These are phyloP conservation scores for Entomyzon cyanotis DNA, from an alignment of 2,113 vertebrate species.

Conservation along the genomic window DNA sequence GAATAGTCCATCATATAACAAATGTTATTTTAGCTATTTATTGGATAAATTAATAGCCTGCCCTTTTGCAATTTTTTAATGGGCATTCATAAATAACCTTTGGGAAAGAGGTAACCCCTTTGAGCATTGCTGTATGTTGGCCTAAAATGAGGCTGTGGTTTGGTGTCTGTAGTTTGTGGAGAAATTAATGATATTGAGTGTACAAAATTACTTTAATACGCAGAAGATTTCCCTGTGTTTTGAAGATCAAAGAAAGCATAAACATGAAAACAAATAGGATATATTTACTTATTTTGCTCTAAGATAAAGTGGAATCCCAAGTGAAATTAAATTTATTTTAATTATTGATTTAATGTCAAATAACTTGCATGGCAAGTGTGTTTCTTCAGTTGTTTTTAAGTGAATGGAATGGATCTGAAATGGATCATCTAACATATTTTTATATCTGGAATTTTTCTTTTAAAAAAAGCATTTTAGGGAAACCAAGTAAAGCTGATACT, in stretches of 20 bases:
- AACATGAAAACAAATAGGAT: slow-evolving; percentile 26
- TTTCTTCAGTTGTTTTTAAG: not conserved
- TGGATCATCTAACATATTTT: not conserved
- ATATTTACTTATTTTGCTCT: not conserved
- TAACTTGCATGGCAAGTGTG: not conserved
- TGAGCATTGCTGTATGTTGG: not conserved
- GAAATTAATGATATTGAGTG: not conserved
- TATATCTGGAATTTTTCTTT: not conserved
- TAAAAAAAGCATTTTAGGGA: not conserved
- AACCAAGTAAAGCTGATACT: not conserved
- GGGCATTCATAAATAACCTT: not conserved
- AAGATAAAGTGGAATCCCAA: slow-evolving; percentile 20
- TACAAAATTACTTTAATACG: not conserved
- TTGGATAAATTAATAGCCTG: slow-evolving; percentile 10
- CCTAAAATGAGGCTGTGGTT: not conserved
- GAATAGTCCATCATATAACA: not conserved
- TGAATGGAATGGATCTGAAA: not conserved
- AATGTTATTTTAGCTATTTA: slow-evolving; percentile 41
- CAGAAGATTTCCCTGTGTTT: not conserved
- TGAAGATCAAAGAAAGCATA: slow-evolving; percentile 35
- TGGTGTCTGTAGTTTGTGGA: not conserved
- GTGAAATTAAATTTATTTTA: slow-evolving; percentile 30
- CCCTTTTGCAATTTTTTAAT: not conserved
- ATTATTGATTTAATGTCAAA: slow-evolving; percentile 27
- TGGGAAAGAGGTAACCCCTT: not conserved